Evolutionary conservation across 2,888 invertebrate species (phyloP).

Genomic region (Xanthorhoe designata): DNA sequence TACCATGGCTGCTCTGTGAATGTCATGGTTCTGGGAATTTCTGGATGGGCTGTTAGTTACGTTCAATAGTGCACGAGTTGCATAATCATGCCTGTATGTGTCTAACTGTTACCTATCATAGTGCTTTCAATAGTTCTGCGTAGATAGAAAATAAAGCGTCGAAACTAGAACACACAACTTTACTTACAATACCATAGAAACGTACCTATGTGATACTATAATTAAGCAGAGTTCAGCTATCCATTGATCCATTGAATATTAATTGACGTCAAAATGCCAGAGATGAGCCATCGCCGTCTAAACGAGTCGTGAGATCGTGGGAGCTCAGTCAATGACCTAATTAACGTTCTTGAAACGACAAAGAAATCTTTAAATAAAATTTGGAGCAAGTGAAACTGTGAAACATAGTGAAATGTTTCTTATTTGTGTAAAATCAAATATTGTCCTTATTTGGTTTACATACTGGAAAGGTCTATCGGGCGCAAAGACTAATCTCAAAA

Average conservation of each 20-base stretch:
- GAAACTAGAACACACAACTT: neutral
- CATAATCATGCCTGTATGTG: neutral
- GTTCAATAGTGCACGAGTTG: neutral
- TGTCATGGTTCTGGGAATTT: slow-evolving; percentile 10
- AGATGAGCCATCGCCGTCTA: slow-evolving; percentile 27
- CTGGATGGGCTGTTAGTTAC: neutral
- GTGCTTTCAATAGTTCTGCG: neutral
- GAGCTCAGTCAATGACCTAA: slow-evolving; percentile 42
- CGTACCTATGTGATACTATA: slow-evolving; percentile 4
- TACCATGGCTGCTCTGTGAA: neutral
- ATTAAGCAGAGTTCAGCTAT: slow-evolving; percentile 16
- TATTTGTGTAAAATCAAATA: slow-evolving; percentile 24
- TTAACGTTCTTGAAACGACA: slow-evolving; percentile 33
- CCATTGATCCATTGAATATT: slow-evolving; percentile 21
- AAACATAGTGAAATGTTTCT: slow-evolving; percentile 20
- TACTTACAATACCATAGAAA: slow-evolving; percentile 1
- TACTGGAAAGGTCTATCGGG: neutral
- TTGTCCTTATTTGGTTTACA: slow-evolving; percentile 15
- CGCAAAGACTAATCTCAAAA: neutral
- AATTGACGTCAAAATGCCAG: slow-evolving; percentile 28
- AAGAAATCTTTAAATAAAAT: slow-evolving; percentile 32
- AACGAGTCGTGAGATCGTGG: slow-evolving; percentile 35
- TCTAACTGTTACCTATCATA: neutral
- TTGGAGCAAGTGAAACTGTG: slow-evolving; percentile 33
- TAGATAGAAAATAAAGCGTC: neutral